phyloP scores from a whole-genome alignment of 2,888 invertebrate species.

The Tiliacea aurago region DNA sequence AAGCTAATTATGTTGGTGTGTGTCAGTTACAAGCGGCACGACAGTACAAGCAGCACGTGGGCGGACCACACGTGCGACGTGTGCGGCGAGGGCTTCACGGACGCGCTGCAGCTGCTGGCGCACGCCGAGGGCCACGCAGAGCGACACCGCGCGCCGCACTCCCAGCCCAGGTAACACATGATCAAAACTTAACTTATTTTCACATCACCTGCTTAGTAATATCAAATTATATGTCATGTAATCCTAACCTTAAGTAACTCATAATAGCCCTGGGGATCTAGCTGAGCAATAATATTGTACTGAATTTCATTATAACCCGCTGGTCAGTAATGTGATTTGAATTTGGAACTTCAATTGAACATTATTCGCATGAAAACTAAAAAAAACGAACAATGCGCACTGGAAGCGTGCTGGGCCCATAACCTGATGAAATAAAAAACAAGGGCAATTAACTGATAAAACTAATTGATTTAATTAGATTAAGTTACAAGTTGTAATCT shows the following conservation, averaged over 20 bases:
- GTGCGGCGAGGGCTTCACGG: slow-evolving; percentile 94
- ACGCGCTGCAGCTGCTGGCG: slow-evolving; percentile 94
- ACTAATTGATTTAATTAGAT: no score
- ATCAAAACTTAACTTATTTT: neutral
- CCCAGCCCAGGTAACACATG: neutral
- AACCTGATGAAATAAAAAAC: no score
- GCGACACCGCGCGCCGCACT: slow-evolving; percentile 71
- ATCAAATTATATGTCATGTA: neutral
- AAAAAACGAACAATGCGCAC: slow-evolving; percentile 77
- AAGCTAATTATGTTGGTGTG: neutral
- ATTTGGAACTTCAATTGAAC: neutral
- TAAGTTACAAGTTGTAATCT: no score
- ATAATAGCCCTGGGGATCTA: neutral
- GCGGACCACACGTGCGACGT: slow-evolving; percentile 82
- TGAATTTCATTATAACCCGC: neutral
- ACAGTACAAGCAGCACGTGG: slow-evolving; percentile 78
- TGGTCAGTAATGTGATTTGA: neutral
- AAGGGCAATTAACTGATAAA: no score
- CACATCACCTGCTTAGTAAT: neutral
- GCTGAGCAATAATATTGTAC: neutral
- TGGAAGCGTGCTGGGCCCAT: no score
- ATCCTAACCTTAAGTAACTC: neutral
- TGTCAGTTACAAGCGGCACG: slow-evolving; percentile 84
- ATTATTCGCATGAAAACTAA: neutral
- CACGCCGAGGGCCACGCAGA: slow-evolving; percentile 95